phyloP scores from a whole-genome alignment of 2,797 vertebrate genomes.

The Myripristis jacobus region DNA sequence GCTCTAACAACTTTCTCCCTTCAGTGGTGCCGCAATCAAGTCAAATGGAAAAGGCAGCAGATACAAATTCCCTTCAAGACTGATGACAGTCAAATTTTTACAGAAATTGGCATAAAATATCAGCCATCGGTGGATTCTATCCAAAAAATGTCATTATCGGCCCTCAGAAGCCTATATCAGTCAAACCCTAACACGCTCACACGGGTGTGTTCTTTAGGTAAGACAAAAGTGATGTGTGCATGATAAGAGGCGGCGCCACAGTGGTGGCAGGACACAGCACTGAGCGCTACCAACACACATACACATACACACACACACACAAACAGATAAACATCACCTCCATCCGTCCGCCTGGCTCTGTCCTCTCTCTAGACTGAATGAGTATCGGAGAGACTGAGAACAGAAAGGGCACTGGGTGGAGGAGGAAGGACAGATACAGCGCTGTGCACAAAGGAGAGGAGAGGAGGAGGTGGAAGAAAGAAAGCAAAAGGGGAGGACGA shows the following conservation, averaged over 20 bases:
- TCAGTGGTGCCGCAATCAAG: too few species aligned
- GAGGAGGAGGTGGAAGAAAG: not conserved
- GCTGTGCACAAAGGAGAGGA: too few species aligned
- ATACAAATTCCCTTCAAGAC: too few species aligned
- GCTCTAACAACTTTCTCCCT: too few species aligned
- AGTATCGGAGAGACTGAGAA: conserved; percentile 35
- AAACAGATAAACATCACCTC: conserved; percentile 83
- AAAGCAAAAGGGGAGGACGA: not conserved
- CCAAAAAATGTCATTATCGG: too few species aligned
- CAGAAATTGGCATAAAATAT: too few species aligned
- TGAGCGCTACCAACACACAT: conserved; percentile 78
- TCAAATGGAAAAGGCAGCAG: too few species aligned
- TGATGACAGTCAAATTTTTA: too few species aligned
- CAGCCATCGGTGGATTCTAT: too few species aligned
- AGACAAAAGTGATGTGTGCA: conserved; percentile 85
- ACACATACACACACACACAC: conserved; percentile 4
- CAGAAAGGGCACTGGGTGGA: conserved; percentile 34
- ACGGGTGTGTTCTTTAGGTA: conserved; percentile 73
- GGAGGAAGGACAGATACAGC: conserved; percentile 57
- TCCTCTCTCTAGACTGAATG: conserved; percentile 40
- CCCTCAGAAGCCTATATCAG: not conserved
- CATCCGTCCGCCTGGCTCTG: conserved; percentile 54
- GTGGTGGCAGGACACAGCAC: conserved; percentile 83
- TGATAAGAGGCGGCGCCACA: conserved; percentile 88
- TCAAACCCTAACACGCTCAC: conserved; percentile 34